phyloP scores from a whole-genome alignment of 1,140 invertebrate genomes.

The Paraescarpia echinospica region DNA sequence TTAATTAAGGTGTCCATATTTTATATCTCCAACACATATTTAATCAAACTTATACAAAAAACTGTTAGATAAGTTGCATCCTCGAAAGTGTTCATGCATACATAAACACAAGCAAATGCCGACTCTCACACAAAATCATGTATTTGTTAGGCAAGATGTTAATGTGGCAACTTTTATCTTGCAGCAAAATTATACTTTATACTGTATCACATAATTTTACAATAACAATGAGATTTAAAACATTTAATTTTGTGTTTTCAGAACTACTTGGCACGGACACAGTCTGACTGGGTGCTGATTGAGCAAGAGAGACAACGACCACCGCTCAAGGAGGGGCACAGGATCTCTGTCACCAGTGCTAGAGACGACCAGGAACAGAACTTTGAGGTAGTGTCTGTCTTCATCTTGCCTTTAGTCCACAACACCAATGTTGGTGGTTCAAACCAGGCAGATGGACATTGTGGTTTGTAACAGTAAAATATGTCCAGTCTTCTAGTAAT shows the following conservation, averaged over 20 bases:
- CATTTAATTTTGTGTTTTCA: constrained; percentile 20
- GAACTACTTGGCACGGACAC: constrained; percentile 6
- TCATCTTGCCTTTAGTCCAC: background rate
- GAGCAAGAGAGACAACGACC: constrained; percentile 26
- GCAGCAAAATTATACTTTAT: no score
- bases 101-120: no score
- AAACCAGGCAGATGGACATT: background rate
- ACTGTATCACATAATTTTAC: no score
- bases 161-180: no score
- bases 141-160: no score
- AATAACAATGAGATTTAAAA: constrained; percentile 31
- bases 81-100: no score
- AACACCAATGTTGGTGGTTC: background rate
- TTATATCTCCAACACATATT: no score
- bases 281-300: constrained; percentile 37
- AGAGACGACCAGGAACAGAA: background rate
- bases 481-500: background rate
- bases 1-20: no score
- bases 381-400: background rate
- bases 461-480: background rate
- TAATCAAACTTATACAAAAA: no score
- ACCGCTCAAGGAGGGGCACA: background rate
- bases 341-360: background rate
- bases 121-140: no score
- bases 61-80: no score